A percentile compares a stretch with the other conserved stretches of the same genome.
phyloP scores from a whole-genome alignment of 1,140 invertebrate genomes.

The Dendrolimus punctatus region DNA sequence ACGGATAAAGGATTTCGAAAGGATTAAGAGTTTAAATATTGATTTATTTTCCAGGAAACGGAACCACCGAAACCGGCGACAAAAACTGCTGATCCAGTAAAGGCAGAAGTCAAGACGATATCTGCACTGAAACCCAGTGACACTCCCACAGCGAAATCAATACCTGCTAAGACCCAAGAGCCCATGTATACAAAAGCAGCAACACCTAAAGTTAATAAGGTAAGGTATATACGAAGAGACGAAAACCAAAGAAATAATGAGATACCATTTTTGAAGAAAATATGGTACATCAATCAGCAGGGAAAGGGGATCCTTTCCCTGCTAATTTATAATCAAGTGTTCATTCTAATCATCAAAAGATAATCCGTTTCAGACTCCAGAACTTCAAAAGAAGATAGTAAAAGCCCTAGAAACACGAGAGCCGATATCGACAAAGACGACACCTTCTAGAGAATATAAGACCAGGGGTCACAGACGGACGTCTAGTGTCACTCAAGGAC shows the following conservation, averaged over 20 bases:
- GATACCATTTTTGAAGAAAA: too few relatives aligned
- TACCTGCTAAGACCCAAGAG: slow-evolving; percentile 52
- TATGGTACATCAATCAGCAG: too few relatives aligned
- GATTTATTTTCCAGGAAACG: slow-evolving; percentile 26
- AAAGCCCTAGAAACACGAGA: slow-evolving; percentile 33
- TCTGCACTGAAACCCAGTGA: slow-evolving; percentile 44
- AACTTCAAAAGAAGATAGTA: slow-evolving; percentile 40
- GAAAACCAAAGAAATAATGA: too few relatives aligned
- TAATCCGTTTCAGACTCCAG: slow-evolving; percentile 38
- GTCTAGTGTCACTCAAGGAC: slow-evolving; percentile 51
- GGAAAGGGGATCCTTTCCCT: too few relatives aligned
- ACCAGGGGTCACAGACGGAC: slow-evolving; percentile 43
- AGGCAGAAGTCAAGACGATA: slow-evolving; percentile 46
- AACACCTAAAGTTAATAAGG: slow-evolving; percentile 48
- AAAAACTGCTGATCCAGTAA: slow-evolving; percentile 37
- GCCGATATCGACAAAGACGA: slow-evolving; percentile 22
- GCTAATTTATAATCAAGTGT: neutral
- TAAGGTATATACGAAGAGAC: slow-evolving; percentile 6
- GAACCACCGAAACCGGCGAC: slow-evolving; percentile 33
- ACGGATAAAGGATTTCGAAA: too few relatives aligned
- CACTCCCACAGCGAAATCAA: slow-evolving; percentile 37
- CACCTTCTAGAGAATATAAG: slow-evolving; percentile 31
- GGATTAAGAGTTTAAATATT: too few relatives aligned
- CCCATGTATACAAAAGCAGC: slow-evolving; percentile 57
- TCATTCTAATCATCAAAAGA: neutral